A percentile compares a stretch with the other conserved stretches of the same genome.
phyloP scores from a whole-genome alignment of 1,140 invertebrate species.

The Brachionus sp. region DNA sequence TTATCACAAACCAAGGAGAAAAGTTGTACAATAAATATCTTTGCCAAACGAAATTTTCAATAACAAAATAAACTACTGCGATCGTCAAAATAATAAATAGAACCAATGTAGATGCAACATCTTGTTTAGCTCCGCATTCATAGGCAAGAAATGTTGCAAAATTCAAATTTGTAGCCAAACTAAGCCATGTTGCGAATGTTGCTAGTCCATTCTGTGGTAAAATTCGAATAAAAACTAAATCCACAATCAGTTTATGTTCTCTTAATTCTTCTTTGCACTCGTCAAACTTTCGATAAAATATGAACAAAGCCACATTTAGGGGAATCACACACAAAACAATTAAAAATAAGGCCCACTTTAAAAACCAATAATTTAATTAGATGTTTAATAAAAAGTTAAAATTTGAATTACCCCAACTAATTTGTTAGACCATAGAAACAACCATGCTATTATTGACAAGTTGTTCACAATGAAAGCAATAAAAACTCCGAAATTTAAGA shows the following conservation, averaged over 20 bases:
- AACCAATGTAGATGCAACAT: conserved; percentile 48
- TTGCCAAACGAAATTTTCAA: conserved; percentile 51
- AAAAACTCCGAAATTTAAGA: conserved; percentile 50
- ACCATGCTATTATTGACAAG: conserved; percentile 52
- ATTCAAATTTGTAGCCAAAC: conserved; percentile 53
- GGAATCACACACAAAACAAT: conserved; percentile 36
- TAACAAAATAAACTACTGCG: conserved; percentile 49
- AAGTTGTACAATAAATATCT: conserved; percentile 51
- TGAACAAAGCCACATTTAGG: neutral
- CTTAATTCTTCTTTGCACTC: conserved; percentile 3
- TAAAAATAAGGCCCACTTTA: conserved; percentile 44
- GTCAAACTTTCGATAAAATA: neutral
- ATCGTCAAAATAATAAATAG: conserved; percentile 47
- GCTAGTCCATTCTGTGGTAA: conserved; percentile 55
- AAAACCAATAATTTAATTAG: neutral
- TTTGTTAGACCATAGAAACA: conserved; percentile 52
- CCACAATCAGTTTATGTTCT: conserved; percentile 38
- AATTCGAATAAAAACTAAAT: conserved; percentile 51
- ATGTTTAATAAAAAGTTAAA: neutral
- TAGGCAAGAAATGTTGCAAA: conserved; percentile 51
- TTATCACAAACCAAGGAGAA: conserved; percentile 52
- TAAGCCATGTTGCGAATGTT: conserved; percentile 54
- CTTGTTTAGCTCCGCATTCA: conserved; percentile 28
- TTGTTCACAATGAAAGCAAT: conserved; percentile 49
- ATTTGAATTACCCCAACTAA: conserved; percentile 48